Percentiles rank a stretch among this genome's conserved stretches.
Evolutionary conservation across 2,113 vertebrate genomes (phyloP).

Genomic region (Aleadryas rufinucha): DNA sequence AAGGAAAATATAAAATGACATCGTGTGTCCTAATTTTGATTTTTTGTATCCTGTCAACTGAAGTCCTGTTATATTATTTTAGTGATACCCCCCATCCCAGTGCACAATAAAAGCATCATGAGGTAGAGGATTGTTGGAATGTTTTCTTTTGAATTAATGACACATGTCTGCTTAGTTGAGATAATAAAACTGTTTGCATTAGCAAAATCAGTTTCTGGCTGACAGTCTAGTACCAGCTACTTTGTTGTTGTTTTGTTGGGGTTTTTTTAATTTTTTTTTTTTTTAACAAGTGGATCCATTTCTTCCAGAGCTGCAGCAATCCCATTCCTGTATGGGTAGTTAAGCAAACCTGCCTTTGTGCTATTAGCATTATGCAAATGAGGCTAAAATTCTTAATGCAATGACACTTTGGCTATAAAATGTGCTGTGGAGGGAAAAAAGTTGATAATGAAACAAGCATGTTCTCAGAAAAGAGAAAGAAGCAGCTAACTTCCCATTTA

Average conservation of each 20-base stretch:
- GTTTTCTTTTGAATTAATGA: constrained; percentile 41
- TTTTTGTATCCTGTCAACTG: not conserved
- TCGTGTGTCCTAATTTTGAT: not conserved
- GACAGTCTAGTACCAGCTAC: constrained; percentile 13
- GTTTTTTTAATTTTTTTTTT: not conserved
- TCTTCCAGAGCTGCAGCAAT: constrained; percentile 29
- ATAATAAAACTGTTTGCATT: constrained; percentile 53
- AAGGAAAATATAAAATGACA: not conserved
- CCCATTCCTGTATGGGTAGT: constrained; percentile 33
- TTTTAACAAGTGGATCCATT: constrained; percentile 4
- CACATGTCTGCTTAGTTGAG: constrained; percentile 37
- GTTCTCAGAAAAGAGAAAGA: not conserved
- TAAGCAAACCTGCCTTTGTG: constrained; percentile 50
- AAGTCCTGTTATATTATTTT: not conserved
- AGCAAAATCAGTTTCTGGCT: constrained; percentile 48
- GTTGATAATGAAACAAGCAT: constrained; percentile 7
- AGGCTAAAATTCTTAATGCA: constrained; percentile 23
- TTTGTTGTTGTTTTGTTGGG: too few relatives aligned
- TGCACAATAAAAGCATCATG: not conserved
- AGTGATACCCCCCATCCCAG: not conserved
- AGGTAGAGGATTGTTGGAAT: not conserved
- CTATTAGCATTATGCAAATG: constrained; percentile 47
- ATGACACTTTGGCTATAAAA: constrained; percentile 28
- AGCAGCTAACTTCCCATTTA: not conserved
- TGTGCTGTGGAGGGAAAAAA: constrained; percentile 10